phyloP scores from a whole-genome alignment of 2,113 vertebrate genomes.

The Ranitomeya variabilis region DNA sequence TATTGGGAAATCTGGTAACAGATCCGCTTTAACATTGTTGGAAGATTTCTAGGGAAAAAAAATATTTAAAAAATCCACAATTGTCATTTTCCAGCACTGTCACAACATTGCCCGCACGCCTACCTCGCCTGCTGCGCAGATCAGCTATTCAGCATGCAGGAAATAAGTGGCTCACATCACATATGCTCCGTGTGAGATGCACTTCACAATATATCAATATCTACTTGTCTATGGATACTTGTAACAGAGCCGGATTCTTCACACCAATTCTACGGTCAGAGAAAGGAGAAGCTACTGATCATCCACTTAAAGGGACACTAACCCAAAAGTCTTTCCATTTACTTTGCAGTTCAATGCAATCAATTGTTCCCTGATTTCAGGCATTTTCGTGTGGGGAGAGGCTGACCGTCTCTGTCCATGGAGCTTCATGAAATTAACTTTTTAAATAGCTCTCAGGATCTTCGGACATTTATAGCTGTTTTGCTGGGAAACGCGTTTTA shows the following conservation, averaged over 20 bases:
- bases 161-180: neutral
- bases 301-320: neutral
- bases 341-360: neutral
- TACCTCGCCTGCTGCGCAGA: neutral
- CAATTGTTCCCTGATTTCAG: conserved; percentile 19
- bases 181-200: conserved; percentile 17
- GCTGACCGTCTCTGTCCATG: neutral
- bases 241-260: neutral
- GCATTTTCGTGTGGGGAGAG: neutral
- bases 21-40: neutral
- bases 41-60: conserved; percentile 5
- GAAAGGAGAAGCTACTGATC: neutral
- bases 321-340: neutral
- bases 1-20: too few relatives aligned
- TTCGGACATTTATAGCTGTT: neutral
- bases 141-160: neutral
- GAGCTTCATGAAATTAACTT: neutral
- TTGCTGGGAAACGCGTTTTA: neutral
- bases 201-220: conserved; percentile 10
- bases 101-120: conserved; percentile 13
- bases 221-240: neutral
- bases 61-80: neutral
- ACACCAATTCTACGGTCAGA: neutral
- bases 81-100: neutral
- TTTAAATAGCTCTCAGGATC: neutral